phyloP scores from a whole-genome alignment of 92 coral and sea anemone genomes.

The Ricordea florida region DNA sequence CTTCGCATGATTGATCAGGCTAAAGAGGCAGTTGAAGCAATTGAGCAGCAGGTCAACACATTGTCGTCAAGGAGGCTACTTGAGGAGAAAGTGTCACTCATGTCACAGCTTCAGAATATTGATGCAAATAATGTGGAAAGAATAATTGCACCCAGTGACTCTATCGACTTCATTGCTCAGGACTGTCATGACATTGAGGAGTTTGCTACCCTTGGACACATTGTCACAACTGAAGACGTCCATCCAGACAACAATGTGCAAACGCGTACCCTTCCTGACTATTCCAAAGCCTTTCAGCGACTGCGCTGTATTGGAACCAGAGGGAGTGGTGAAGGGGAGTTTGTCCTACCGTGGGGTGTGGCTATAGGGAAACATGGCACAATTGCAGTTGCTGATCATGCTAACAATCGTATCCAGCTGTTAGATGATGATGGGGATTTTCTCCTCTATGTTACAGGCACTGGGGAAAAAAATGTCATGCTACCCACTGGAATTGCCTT shows the following conservation, averaged over 20 bases:
- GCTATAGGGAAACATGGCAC: conserved; percentile 31
- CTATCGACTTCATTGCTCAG: not conserved
- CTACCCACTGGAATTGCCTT: conserved; percentile 60
- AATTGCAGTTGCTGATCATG: conserved; percentile 69
- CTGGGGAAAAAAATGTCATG: not conserved
- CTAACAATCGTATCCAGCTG: conserved; percentile 46
- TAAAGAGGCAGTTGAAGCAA: not conserved
- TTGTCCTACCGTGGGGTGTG: conserved; percentile 73
- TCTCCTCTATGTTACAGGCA: not conserved
- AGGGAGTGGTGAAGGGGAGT: conserved; percentile 21
- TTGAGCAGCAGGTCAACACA: conserved; percentile 10
- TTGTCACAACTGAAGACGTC: not conserved
- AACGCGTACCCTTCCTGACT: conserved; percentile 1
- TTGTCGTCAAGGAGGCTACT: not conserved
- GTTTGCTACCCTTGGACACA: conserved; percentile 2
- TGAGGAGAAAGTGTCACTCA: conserved; percentile 6
- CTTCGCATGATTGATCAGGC: not conserved
- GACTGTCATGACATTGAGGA: not conserved
- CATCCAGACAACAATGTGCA: not conserved
- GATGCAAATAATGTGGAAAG: not conserved
- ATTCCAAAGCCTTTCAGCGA: not conserved
- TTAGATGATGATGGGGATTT: conserved; percentile 31
- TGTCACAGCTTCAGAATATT: conserved; percentile 7
- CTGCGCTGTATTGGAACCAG: conserved; percentile 14
- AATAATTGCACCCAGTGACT: not conserved